Evolutionary conservation across 1,140 invertebrate genomes (phyloP).

Genomic region (Achroia grisella): DNA sequence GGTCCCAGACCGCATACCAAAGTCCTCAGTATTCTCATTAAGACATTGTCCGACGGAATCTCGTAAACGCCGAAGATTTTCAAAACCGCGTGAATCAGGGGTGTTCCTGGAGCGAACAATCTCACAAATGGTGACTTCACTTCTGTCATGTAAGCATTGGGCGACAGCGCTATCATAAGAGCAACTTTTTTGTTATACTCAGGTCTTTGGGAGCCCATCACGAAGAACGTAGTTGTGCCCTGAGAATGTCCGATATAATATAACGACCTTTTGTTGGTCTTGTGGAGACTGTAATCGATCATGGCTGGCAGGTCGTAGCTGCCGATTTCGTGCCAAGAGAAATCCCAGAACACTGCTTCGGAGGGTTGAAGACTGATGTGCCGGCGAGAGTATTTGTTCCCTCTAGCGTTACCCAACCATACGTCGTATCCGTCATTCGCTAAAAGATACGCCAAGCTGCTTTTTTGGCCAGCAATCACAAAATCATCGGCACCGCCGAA

Average conservation of each 20-base stretch:
- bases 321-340: constrained; percentile 76
- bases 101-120: constrained; percentile 22
- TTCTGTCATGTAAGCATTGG: constrained; percentile 76
- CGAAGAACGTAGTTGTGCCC: constrained; percentile 76
- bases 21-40: constrained; percentile 18
- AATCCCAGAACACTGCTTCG: constrained; percentile 76
- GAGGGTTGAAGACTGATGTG: constrained; percentile 73
- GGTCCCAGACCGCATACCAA: constrained; percentile 23
- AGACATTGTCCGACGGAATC: constrained; percentile 25
- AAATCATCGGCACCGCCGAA: constrained; percentile 79
- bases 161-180: constrained; percentile 77
- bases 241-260: constrained; percentile 65
- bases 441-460: constrained; percentile 76
- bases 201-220: constrained; percentile 75
- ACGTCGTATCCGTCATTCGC: constrained; percentile 80
- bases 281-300: constrained; percentile 76
- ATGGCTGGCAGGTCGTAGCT: constrained; percentile 78
- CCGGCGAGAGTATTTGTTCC: constrained; percentile 77
- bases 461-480: constrained; percentile 77
- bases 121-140: constrained; percentile 71
- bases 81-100: constrained; percentile 15
- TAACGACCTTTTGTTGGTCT: constrained; percentile 61
- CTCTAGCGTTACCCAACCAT: constrained; percentile 81
- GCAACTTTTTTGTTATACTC: constrained; percentile 76
- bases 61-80: constrained; percentile 29